phyloP scores from a whole-genome alignment of 2,888 invertebrate genomes.

The Tethea ocularis region DNA sequence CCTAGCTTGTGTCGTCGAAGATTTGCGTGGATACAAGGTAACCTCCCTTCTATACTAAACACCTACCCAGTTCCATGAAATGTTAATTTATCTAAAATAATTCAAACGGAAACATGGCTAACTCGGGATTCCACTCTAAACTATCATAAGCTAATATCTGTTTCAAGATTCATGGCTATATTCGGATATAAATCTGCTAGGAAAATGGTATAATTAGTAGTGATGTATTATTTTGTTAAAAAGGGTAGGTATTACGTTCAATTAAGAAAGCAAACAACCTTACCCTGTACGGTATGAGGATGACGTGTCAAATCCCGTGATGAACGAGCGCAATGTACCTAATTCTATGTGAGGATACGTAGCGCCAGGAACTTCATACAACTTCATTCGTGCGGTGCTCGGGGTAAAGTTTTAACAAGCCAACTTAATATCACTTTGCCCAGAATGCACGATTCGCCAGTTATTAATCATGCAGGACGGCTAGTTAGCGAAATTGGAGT shows the following conservation, averaged over 20 bases:
- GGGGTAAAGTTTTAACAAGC: constrained; percentile 82
- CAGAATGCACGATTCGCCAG: constrained; percentile 78
- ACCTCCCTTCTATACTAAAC: background rate
- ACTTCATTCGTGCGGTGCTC: constrained; percentile 69
- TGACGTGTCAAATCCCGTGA: constrained; percentile 50
- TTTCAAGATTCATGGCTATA: background rate
- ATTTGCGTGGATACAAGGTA: constrained; percentile 93
- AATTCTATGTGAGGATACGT: constrained; percentile 63
- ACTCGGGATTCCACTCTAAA: constrained; percentile 3
- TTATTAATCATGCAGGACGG: constrained; percentile 81
- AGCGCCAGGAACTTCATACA: constrained; percentile 61
- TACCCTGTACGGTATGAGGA: constrained; percentile 33
- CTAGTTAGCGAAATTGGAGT: constrained; percentile 78
- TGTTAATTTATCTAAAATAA: constrained; percentile 10
- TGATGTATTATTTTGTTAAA: constrained; percentile 12
- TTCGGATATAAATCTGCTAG: background rate
- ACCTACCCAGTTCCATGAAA: background rate
- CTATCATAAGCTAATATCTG: constrained; percentile 8
- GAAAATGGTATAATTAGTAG: background rate
- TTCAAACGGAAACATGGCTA: constrained; percentile 5
- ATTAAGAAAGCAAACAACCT: constrained; percentile 48
- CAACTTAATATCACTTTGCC: constrained; percentile 83
- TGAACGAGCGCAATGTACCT: constrained; percentile 47
- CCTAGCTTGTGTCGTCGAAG: constrained; percentile 94
- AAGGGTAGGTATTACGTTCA: constrained; percentile 35